Evolutionary conservation across 2,888 invertebrate species (phyloP).

Genomic region (Baccha elongata): DNA sequence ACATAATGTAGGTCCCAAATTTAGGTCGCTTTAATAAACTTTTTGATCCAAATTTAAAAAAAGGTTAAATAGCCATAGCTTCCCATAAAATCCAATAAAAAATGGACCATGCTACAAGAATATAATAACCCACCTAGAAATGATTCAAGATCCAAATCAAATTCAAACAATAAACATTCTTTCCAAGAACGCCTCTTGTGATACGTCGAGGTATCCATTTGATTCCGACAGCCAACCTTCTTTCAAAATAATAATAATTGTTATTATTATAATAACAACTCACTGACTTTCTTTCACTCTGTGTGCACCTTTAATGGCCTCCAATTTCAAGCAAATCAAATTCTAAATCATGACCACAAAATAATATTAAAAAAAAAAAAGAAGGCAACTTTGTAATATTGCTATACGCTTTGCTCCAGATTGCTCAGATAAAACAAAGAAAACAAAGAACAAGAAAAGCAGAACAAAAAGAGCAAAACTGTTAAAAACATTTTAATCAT

Average conservation of each 20-base stretch:
- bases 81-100: too few relatives aligned
- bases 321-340: slow-evolving; percentile 44
- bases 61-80: too few relatives aligned
- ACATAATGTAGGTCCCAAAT: too few relatives aligned
- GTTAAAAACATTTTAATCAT: slow-evolving; percentile 54
- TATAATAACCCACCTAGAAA: too few relatives aligned
- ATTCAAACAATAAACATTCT: neutral
- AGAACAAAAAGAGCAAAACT: neutral
- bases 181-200: neutral
- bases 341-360: slow-evolving; percentile 53
- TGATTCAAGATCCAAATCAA: neutral
- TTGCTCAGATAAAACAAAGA: slow-evolving; percentile 51
- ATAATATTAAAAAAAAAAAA: slow-evolving; percentile 5
- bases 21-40: too few relatives aligned
- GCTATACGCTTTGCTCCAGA: slow-evolving; percentile 59
- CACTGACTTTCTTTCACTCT: slow-evolving; percentile 59
- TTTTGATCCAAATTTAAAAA: too few relatives aligned
- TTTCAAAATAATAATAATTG: slow-evolving; percentile 23
- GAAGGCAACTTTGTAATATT: slow-evolving; percentile 17
- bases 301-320: slow-evolving; percentile 20
- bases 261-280: slow-evolving; percentile 33
- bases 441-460: slow-evolving; percentile 11
- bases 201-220: neutral
- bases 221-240: slow-evolving; percentile 17
- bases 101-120: too few relatives aligned